Conservation (phyloP, 2,113 vertebrate genomes). For the Noctilio leporinus region DNA sequence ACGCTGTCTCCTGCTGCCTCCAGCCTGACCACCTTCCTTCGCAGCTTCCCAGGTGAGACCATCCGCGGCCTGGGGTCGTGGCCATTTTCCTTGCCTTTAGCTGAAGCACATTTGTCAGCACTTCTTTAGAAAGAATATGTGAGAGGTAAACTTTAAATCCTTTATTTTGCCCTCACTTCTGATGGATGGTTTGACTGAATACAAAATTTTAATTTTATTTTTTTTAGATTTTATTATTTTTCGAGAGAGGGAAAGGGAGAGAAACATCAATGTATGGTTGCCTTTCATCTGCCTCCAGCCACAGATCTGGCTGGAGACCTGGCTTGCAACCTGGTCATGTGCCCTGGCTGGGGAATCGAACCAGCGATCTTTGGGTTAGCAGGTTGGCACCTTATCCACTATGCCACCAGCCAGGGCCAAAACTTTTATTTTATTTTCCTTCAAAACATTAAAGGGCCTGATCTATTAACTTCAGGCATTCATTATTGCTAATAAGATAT, state of each 20-base stretch:
- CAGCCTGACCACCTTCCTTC: background rate
- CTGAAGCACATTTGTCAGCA: background rate
- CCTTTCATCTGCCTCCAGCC: too few species aligned
- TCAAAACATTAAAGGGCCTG: background rate
- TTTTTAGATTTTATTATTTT: too few species aligned
- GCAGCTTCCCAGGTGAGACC: background rate
- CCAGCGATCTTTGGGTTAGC: too few species aligned
- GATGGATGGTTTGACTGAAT: background rate
- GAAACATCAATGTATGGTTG: too few species aligned
- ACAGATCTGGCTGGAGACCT: too few species aligned
- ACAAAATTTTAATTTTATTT: slow-evolving; percentile 7
- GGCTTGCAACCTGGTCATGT: too few species aligned
- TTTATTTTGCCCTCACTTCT: slow-evolving; percentile 28
- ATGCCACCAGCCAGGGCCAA: too few species aligned
- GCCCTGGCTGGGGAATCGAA: too few species aligned
- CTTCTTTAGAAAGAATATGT: background rate
- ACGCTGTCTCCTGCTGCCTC: background rate
- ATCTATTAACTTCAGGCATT: background rate
- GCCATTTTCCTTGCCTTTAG: background rate
- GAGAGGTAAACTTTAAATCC: background rate
- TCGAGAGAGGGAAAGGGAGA: too few species aligned
- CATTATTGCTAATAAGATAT: background rate
- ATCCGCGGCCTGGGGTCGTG: background rate
- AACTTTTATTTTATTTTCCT: background rate
- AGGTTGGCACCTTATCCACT: too few species aligned